These are phyloP conservation scores for Hydra vulgaris DNA, from an alignment of 30 jellyfish, hydroid and myxozoan species.

Conservation along the genomic window DNA sequence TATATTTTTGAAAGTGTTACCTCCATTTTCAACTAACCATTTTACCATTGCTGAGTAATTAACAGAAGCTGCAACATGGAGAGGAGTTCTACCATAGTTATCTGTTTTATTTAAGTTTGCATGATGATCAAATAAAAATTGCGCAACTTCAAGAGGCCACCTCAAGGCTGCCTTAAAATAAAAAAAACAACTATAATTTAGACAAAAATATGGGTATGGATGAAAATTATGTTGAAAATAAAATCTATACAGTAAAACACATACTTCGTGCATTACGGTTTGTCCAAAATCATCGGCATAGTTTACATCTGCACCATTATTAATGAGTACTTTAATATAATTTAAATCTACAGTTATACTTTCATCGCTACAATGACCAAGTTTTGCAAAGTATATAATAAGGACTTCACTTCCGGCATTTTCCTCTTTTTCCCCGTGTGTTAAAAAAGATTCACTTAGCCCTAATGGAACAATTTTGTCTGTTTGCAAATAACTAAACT, in stretches of 20 bases:
- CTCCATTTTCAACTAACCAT: constrained; percentile 38
- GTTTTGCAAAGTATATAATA: constrained; percentile 34
- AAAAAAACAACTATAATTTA: too few relatives aligned
- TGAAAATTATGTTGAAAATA: neutral
- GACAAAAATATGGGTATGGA: too few relatives aligned
- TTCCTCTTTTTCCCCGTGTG: constrained; percentile 2
- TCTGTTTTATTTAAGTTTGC: constrained; percentile 23
- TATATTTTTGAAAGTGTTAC: neutral
- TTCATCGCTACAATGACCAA: constrained; percentile 14
- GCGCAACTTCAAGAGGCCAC: constrained; percentile 35
- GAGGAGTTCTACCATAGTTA: constrained; percentile 25
- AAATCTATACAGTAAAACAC: neutral
- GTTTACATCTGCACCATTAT: constrained; percentile 33
- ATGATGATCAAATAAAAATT: constrained; percentile 10
- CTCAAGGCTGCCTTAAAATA: constrained; percentile 19
- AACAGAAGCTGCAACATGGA: constrained; percentile 32
- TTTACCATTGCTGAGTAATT: constrained; percentile 20
- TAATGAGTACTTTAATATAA: constrained; percentile 9
- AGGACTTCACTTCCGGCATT: constrained; percentile 37
- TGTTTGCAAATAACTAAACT: neutral
- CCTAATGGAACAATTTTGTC: constrained; percentile 22
- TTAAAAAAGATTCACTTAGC: constrained; percentile 10
- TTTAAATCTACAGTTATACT: constrained; percentile 5
- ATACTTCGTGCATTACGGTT: constrained; percentile 34
- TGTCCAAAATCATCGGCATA: constrained; percentile 31